Base-by-base conservation (phyloP, 2,113 vertebrate species). In the Phrynosoma platyrhinos region DNA sequence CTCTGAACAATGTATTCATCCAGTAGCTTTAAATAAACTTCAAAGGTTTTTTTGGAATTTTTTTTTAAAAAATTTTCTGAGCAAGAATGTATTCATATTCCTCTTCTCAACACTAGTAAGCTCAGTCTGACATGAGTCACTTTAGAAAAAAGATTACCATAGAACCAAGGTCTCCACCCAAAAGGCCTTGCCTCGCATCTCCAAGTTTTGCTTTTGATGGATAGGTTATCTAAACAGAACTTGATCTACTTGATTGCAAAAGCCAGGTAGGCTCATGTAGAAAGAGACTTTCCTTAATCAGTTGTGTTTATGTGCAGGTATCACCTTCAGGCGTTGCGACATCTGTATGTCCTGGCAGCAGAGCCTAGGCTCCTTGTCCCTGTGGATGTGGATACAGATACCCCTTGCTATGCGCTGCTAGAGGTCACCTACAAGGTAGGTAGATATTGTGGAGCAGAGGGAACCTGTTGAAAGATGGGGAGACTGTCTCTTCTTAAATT, bases 291-390 rank as follows among this genome's bases (percentile, higher is more conserved):
- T 47, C 32, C 27, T 2, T 42, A 13, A 2, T 23, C 27, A 47
- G 0, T 90, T 90, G 14, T 87, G 77, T 79, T 0, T 79, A 1
- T 30, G 0, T 36, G 0, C 95, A 99, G 99, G 87, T 99, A 99
- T 94, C 99, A 99, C 95, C 97, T 99, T 8, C 99, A 99, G 97
- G 99, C 99, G 16, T 94, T 99, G 83, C 97, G 99, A 8, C 99
- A 99, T 91, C 96, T 99, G 66, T 98, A 98, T 0, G 99, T 99
- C 47, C 96, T 99, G 90, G 99, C 99, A 0, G 98, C 98, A 0
- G 98, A 99, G 83, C 98, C 98, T 0, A 96, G 98, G n/a, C 98
- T 99, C 25, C 96, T 99, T 13, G 98, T 99, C 0, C 99, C 99
- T 0, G 97, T 99, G 79, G 98, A 99, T 0, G 99, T 99, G 89